These are phyloP conservation scores for Oryctes rhinoceros DNA, from an alignment of 1,140 invertebrate species.

Conservation along the genomic window DNA sequence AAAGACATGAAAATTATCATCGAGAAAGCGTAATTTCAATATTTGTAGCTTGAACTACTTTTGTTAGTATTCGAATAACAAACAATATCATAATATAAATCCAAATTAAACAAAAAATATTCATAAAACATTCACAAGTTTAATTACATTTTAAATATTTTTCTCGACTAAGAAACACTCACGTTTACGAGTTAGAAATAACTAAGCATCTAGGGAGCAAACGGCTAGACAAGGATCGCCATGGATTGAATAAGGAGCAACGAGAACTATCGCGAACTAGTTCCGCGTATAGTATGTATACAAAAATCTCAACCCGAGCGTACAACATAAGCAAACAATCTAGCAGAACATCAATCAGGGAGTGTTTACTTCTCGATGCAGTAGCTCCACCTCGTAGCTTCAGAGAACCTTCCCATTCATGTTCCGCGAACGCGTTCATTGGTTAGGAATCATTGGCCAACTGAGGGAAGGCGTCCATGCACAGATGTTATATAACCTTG, in stretches of 20 bases:
- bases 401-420: conserved; percentile 25
- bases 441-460: conserved; percentile 27
- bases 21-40: too few species aligned
- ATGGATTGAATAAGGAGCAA: neutral
- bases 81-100: too few species aligned
- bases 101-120: too few species aligned
- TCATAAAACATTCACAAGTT: too few species aligned
- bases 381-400: conserved; percentile 27
- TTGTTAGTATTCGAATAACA: too few species aligned
- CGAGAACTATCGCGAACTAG: neutral
- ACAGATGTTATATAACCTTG: conserved; percentile 40
- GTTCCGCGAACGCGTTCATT: neutral
- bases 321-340: conserved; percentile 35
- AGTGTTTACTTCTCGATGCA: neutral
- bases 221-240: too few species aligned
- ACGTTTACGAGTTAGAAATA: too few species aligned
- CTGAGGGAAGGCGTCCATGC: conserved; percentile 27
- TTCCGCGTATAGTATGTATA: neutral
- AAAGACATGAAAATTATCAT: too few species aligned
- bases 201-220: too few species aligned
- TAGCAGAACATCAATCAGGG: conserved; percentile 32
- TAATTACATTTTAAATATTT: too few species aligned
- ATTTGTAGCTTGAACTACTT: too few species aligned
- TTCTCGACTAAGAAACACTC: too few species aligned
- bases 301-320: conserved; percentile 4